Base-by-base conservation (phyloP, 2,888 invertebrate species). In the Megastigmus dorsalis region DNA sequence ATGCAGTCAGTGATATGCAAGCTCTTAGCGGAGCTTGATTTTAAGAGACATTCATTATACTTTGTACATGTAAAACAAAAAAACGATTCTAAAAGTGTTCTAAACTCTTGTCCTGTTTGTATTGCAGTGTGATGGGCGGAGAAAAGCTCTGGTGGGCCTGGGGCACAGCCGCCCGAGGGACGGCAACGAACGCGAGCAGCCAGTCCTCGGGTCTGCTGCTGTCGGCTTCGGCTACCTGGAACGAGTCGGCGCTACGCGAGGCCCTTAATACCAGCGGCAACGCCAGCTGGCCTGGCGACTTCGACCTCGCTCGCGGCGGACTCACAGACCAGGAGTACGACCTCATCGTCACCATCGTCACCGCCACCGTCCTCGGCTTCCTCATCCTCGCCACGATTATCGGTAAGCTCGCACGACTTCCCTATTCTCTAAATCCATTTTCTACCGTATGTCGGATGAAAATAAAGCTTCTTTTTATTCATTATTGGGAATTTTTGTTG, bases 71-170 rank as follows among this genome's bases (percentile, higher is more conserved):
- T 9, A 38, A 38, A 38, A 38, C 5, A 38, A 38, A 38, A 13
- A 13, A 4, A n/a, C n/a, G n/a, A 10, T 38, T 38, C 2, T 2
- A 38, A 45, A 45, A 45, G 18, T 41, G 13, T 41, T 41, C 3
- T 41, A 3, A 45, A 26, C 4, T 10, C 9, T 50, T 10, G 26
- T 9, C 0, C 10, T n/a, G n/a, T n/a, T 13, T 23, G 2, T 9
- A n/a, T 45, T 45, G 1, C 28, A 67, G 66, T 23, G 83, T 80
- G 78, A 84, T 84, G 84, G 82, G 80, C 78, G 77, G 79, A 77
- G 82, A 83, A 81, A 80, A 78, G 77, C 79, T 82, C 65, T 84
- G 84, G 84, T 83, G 83, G 84, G 72, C 78, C 68, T 80, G 79
- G 79, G 81, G 81, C 76, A 79, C 82, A 80, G 81, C 80, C 74